A percentile compares a stretch with the other conserved stretches of the same genome.
phyloP scores from a whole-genome alignment of 2,113 vertebrate species.

The Scomber japonicus region DNA sequence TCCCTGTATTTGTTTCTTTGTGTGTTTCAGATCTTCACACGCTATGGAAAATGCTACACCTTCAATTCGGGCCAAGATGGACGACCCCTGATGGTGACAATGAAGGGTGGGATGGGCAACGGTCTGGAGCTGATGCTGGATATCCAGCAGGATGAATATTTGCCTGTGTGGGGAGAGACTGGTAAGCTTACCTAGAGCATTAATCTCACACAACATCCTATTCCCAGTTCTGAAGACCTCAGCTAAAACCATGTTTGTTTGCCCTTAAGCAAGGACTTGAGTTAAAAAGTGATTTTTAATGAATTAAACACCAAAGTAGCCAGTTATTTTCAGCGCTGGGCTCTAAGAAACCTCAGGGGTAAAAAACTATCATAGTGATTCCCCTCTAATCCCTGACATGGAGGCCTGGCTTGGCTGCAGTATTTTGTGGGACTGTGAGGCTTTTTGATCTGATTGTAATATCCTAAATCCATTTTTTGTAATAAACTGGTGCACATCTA shows the following conservation, averaged over 20 bases:
- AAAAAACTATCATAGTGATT: conserved; percentile 7
- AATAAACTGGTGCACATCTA: too few species aligned
- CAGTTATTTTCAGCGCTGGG: conserved; percentile 2
- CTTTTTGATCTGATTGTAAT: conserved; percentile 4
- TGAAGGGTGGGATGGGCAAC: conserved; percentile 97
- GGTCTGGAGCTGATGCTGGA: conserved; percentile 99
- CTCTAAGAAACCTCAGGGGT: conserved; percentile 12
- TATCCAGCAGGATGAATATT: conserved; percentile 97
- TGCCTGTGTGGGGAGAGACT: conserved; percentile 98
- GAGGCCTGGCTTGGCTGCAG: not conserved
- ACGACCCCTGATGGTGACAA: conserved; percentile 90
- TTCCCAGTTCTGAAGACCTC: conserved; percentile 8
- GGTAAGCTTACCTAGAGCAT: conserved; percentile 82
- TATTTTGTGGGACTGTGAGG: not conserved
- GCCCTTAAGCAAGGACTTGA: conserved; percentile 1
- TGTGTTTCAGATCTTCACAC: conserved; percentile 93
- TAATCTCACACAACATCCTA: not conserved
- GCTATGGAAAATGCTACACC: conserved; percentile 98
- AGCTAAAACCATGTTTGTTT: conserved; percentile 14
- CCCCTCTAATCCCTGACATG: conserved; percentile 16
- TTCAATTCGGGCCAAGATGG: conserved; percentile 96
- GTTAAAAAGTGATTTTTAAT: conserved; percentile 29
- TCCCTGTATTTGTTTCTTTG: conserved; percentile 9
- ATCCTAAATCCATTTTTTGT: too few species aligned
- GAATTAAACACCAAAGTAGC: conserved; percentile 27